Base-by-base conservation (phyloP, 1,140 invertebrate species). In the Matsumurasca onukii region DNA sequence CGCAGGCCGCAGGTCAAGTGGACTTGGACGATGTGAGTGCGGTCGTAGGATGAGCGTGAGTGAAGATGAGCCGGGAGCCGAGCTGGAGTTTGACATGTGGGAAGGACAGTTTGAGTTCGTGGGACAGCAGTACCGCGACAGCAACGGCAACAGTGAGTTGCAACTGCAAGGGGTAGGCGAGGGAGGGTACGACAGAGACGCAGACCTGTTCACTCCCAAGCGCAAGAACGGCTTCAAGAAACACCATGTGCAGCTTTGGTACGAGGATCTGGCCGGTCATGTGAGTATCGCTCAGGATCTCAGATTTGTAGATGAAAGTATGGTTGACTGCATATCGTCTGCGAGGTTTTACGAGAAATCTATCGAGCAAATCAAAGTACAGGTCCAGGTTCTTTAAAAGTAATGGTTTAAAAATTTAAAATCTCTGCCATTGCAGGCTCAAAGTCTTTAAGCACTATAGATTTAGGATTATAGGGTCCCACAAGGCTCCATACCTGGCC, bases 101-200 rank as follows among this genome's bases (percentile, higher is more conserved):
- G 89, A 92, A 76, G 91, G 91, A 52, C 91, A 93, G 81, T 93
- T 93, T 77, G 88, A 91, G 79, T 91, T 92, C 77, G 84, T 90
- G 71, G 89, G 89, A 57, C 73, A 76, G 51, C 68, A 71, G 24
- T 72, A 61, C 66, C 55, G 31, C 30, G 27, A 49, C 49, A 48
- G 27, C 59, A 71, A 73, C 29, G 61, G 59, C 20, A 72, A 72
- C 48, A 30, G 64, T 17, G 67, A 69, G 1, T 27, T 49, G 2
- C 30, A 29, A 65, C 24, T 80, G 80, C n/a, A 81, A 81, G 72
- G 78, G 75, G 3, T 76, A 78, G 12, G 75, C 65, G 15, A 73
- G 73, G 3, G 76, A 75, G 61, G 76, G 75, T 66, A 80, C 79
- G 45, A 78, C 79, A 70, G 72, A 70, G 15, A 79, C 78, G 57